Percentiles rank a stretch among this genome's conserved stretches.
Conservation (phyloP, 2,888 invertebrate genomes). For the Lycaena phlaeas region DNA sequence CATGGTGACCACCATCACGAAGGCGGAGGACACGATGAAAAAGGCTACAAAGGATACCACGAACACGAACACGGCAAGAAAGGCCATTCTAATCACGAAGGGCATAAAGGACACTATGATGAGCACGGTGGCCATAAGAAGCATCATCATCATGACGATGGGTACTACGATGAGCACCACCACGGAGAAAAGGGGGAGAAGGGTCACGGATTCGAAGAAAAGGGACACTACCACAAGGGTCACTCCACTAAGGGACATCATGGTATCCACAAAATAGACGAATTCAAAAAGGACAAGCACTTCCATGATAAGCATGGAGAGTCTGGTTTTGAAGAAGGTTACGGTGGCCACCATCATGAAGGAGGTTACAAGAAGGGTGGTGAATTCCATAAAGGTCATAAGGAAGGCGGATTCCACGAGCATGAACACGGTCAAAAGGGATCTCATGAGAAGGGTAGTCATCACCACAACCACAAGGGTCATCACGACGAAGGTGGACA, state of each 20-base stretch:
- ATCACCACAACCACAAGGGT: conserved; percentile 83
- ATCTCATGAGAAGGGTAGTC: conserved; percentile 82
- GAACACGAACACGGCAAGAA: conserved; percentile 78
- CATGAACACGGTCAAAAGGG: conserved; percentile 86
- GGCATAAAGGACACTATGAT: conserved; percentile 72
- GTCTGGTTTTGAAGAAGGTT: conserved; percentile 84
- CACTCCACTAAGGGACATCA: conserved; percentile 89
- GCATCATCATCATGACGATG: conserved; percentile 76
- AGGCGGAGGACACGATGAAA: conserved; percentile 78
- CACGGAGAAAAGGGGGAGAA: conserved; percentile 78
- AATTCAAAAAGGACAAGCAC: conserved; percentile 89
- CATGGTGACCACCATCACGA: conserved; percentile 75
- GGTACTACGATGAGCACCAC: conserved; percentile 76
- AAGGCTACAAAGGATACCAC: conserved; percentile 79
- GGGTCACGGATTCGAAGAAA: conserved; percentile 65
- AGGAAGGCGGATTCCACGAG: conserved; percentile 81
- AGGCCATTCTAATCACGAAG: conserved; percentile 80
- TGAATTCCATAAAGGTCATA: conserved; percentile 84
- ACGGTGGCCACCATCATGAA: conserved; percentile 83
- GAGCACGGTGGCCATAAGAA: conserved; percentile 77
- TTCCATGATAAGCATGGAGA: conserved; percentile 90
- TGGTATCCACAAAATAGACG: conserved; percentile 87
- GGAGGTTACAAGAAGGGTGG: conserved; percentile 85
- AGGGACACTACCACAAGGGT: conserved; percentile 84
- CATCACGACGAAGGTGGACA: conserved; percentile 83